Base-by-base conservation (phyloP, 2,797 vertebrate genomes). In the Serranus cabrilla region DNA sequence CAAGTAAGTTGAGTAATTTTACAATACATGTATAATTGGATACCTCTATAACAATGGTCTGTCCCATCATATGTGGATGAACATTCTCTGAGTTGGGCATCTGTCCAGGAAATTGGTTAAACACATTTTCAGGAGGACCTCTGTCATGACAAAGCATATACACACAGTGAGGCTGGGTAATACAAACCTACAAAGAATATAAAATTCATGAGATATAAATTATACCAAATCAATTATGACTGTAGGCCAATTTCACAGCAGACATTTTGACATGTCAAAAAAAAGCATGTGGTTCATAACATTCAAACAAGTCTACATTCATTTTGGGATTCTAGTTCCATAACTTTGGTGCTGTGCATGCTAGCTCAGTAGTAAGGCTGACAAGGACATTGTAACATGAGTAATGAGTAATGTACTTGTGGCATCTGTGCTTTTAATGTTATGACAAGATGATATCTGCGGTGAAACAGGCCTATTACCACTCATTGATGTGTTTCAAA, bases 11-110 rank as follows among this genome's bases (percentile, higher is more conserved):
- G 11, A 42, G 7, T 72, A 10, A 17, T 54, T 14, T 40, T 47
- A 37, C 57, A 31, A 63, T 46, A 31, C 1, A 61, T 2, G 43
- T 21, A 18, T 7, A 56, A 49, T 10, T 50, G 1, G 0, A 72
- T 95, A 98, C 97, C 96, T 98, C 96, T 56, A 94, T 92, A 31
- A 90, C 90, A 0, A 89, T 86, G 55, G 90, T 85, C 1, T 96
- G 92, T 74, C 94, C 93, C 92, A 96, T 91, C 93, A 95, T 93
- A 46, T 93, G 93, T 45, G 94, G 93, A 45, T 94, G 96, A 86
- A 94, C 94, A 25, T 92, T 94, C 81, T 97, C 96, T 90, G 95
- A 91, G 71, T 94, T 96, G 61, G 93, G 92, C 73, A 96, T 92
- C 60, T 93, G 94, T 34, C 73, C 83, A 16, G 90, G 64, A 74